A percentile compares a stretch with the other conserved stretches of the same genome.
Evolutionary conservation across 2,113 vertebrate genomes (phyloP).

Genomic region (Actinemys pallida): DNA sequence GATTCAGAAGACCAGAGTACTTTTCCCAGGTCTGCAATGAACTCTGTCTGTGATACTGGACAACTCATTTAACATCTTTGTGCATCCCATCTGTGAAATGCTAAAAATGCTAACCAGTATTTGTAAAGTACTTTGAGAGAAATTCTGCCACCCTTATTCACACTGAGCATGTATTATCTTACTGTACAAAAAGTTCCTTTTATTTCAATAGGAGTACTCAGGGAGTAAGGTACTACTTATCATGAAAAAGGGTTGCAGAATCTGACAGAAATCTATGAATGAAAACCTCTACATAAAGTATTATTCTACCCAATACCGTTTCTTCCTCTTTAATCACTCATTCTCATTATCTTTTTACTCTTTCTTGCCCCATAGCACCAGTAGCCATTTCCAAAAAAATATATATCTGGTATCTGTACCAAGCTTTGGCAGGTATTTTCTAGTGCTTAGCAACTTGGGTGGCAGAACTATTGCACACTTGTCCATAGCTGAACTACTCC

Average conservation of each 20-base stretch:
- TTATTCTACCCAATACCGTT: background rate
- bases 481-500: background rate
- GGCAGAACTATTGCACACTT: background rate
- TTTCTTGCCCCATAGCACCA: background rate
- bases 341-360: background rate
- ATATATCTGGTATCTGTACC: background rate
- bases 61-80: background rate
- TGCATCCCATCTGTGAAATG: background rate
- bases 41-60: background rate
- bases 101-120: background rate
- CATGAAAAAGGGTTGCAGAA: background rate
- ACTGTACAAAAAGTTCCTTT: background rate
- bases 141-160: background rate
- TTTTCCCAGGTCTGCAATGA: background rate
- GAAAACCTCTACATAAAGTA: background rate
- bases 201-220: background rate
- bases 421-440: background rate
- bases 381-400: background rate
- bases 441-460: background rate
- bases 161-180: background rate
- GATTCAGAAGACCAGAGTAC: background rate
- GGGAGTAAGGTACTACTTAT: background rate
- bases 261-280: background rate
- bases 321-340: background rate
- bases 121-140: background rate